These are phyloP conservation scores for Galerucella calmariensis DNA, from an alignment of 2,888 invertebrate species.

Conservation along the genomic window DNA sequence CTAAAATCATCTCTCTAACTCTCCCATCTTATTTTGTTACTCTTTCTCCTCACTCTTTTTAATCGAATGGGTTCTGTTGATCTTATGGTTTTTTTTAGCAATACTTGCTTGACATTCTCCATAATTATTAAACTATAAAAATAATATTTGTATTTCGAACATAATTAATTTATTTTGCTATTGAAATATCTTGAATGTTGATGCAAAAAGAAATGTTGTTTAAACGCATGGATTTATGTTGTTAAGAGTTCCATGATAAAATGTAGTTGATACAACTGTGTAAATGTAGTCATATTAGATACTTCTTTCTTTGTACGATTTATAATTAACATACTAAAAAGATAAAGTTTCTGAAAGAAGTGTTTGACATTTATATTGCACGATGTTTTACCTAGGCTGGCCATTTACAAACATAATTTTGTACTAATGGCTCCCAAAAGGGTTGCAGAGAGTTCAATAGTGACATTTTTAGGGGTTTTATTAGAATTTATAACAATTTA, in stretches of 20 bases:
- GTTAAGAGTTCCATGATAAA: conserved; percentile 10
- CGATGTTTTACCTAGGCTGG: not conserved
- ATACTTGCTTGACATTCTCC: no score
- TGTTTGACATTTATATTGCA: not conserved
- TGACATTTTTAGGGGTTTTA: not conserved
- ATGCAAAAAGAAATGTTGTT: not conserved
- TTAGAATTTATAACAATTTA: not conserved
- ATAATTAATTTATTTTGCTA: not conserved
- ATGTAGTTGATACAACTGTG: conserved; percentile 4
- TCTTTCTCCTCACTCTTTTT: no score
- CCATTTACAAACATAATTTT: conserved; percentile 8
- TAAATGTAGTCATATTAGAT: not conserved
- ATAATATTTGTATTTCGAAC: no score
- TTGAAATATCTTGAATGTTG: not conserved
- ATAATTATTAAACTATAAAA: no score
- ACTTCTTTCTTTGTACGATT: not conserved
- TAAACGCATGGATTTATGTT: conserved; percentile 13
- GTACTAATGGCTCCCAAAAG: not conserved
- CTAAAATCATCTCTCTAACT: no score
- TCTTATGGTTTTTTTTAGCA: no score
- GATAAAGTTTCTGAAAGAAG: not conserved
- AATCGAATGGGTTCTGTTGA: no score
- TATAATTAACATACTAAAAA: no score
- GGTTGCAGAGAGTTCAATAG: not conserved
- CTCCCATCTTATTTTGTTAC: no score